These are phyloP conservation scores for Setipinna tenuifilis DNA, from an alignment of 2,797 vertebrate genomes.

Conservation along the genomic window DNA sequence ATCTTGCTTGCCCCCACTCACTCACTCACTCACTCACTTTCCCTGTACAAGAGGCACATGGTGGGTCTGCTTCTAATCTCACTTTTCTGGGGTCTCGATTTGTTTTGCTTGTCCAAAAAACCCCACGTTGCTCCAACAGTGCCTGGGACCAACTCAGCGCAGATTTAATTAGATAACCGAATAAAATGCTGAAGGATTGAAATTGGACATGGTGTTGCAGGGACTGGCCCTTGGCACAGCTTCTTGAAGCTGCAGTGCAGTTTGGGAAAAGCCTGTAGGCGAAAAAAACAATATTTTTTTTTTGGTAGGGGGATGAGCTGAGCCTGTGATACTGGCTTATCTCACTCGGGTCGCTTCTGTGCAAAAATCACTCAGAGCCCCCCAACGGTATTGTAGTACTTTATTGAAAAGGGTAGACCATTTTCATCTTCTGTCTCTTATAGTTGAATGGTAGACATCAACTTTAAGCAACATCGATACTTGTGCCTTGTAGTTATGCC, in stretches of 20 bases:
- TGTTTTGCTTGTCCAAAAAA: slow-evolving; percentile 77
- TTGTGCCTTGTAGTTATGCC: background rate
- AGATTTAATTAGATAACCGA: slow-evolving; percentile 80
- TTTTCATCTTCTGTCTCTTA: background rate
- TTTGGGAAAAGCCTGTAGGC: background rate
- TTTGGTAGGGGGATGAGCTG: background rate
- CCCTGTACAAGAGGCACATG: slow-evolving; percentile 69
- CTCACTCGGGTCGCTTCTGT: background rate
- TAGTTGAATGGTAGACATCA: background rate
- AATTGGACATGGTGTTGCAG: slow-evolving; percentile 76
- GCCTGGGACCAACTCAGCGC: slow-evolving; percentile 71
- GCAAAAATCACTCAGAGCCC: background rate
- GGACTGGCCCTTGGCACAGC: slow-evolving; percentile 61
- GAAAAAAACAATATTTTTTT: background rate
- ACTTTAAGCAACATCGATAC: background rate
- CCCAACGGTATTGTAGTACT: background rate
- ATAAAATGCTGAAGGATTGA: slow-evolving; percentile 72
- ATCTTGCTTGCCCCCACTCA: background rate
- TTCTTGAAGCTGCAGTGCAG: slow-evolving; percentile 1
- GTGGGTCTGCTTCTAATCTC: slow-evolving; percentile 79
- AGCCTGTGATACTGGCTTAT: background rate
- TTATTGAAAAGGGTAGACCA: background rate
- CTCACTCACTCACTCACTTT: slow-evolving; percentile 32
- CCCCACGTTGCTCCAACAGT: slow-evolving; percentile 71
- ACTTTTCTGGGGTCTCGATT: slow-evolving; percentile 73